Conservation (phyloP, 2,888 invertebrate species). For the Andrena trimmerana region DNA sequence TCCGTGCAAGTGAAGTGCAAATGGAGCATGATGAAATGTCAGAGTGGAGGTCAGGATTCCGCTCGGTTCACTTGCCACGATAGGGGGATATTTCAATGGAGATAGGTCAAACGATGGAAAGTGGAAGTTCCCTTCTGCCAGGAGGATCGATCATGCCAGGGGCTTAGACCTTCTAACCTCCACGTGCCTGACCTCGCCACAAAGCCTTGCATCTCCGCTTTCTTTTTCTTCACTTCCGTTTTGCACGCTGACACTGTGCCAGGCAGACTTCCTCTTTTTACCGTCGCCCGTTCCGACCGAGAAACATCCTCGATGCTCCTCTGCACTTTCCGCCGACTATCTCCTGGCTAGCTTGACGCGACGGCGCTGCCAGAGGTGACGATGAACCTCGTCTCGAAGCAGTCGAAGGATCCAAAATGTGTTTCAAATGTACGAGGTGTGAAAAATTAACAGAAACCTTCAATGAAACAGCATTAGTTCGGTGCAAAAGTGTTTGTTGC, state of each 20-base stretch:
- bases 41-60: slow-evolving; percentile 1
- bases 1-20: slow-evolving; percentile 2
- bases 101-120: slow-evolving; percentile 41
- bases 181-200: slow-evolving; percentile 45
- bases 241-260: slow-evolving; percentile 22
- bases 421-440: too few species aligned
- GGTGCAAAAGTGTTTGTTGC: too few species aligned
- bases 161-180: slow-evolving; percentile 55
- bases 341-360: neutral
- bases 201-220: slow-evolving; percentile 5
- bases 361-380: too few species aligned
- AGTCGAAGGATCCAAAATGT: too few species aligned
- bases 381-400: too few species aligned
- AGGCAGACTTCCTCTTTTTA: neutral
- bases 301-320: neutral
- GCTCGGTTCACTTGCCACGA: neutral
- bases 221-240: slow-evolving; percentile 41
- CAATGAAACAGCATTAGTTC: too few species aligned
- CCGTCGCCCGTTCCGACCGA: neutral
- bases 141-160: slow-evolving; percentile 30
- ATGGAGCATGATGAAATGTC: slow-evolving; percentile 23
- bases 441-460: too few species aligned
- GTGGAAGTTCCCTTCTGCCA: slow-evolving; percentile 63
- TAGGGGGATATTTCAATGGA: slow-evolving; percentile 47
- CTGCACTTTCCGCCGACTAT: neutral